phyloP scores from a whole-genome alignment of 2,888 invertebrate genomes.

The Myopa testacea region DNA sequence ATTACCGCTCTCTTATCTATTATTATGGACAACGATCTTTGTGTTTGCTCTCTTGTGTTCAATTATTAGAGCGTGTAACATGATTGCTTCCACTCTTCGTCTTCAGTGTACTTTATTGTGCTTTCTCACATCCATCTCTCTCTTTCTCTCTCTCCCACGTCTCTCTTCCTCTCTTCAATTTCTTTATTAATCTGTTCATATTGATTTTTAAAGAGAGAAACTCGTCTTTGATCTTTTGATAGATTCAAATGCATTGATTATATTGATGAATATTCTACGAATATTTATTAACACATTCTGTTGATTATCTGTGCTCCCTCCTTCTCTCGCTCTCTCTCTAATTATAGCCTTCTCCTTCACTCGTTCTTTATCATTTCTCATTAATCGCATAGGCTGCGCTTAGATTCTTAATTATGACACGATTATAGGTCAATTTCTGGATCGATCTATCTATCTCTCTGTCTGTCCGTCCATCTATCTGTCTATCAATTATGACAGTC shows the following conservation, averaged over 20 bases:
- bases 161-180: background rate
- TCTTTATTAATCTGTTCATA: too few relatives aligned
- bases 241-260: background rate
- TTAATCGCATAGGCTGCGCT: constrained; percentile 5
- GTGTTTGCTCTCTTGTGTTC: too few relatives aligned
- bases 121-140: too few relatives aligned
- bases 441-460: constrained; percentile 4
- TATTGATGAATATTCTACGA: background rate
- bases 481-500: background rate
- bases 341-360: background rate
- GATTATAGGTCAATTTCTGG: constrained; percentile 29
- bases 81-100: too few relatives aligned
- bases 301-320: background rate
- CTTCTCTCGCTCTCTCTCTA: background rate
- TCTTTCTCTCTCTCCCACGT: too few relatives aligned
- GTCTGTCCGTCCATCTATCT: background rate
- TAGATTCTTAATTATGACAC: constrained; percentile 26
- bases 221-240: too few relatives aligned
- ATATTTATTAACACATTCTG: too few relatives aligned
- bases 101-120: too few relatives aligned
- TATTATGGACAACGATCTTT: too few relatives aligned
- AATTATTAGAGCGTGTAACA: too few relatives aligned
- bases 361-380: background rate
- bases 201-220: too few relatives aligned
- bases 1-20: too few relatives aligned